Conservation (phyloP, 2,797 vertebrate genomes). For the Bufotes viridis region DNA sequence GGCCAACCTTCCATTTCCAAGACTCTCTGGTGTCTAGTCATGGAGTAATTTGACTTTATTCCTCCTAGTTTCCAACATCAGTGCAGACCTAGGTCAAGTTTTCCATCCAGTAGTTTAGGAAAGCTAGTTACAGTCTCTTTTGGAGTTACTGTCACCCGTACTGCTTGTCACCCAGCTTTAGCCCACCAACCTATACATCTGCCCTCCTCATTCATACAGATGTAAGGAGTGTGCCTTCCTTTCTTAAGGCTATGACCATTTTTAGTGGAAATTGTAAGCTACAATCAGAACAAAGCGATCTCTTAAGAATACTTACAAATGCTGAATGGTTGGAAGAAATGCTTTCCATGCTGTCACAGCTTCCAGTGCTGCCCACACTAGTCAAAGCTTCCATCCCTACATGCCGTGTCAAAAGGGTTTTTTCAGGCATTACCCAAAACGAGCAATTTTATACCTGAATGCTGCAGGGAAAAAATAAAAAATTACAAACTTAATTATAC, state of each 20-base stretch:
- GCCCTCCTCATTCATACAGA: neutral
- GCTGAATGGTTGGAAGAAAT: conserved; percentile 76
- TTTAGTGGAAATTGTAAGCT: neutral
- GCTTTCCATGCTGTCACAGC: conserved; percentile 86
- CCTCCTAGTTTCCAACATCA: too few species aligned
- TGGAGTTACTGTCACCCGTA: too few species aligned
- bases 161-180: too few species aligned
- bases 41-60: too few species aligned
- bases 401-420: conserved; percentile 81
- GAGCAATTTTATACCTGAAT: neutral
- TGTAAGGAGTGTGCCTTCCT: neutral
- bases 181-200: too few species aligned
- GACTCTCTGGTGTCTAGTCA: too few species aligned
- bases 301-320: conserved; percentile 69
- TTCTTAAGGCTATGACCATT: neutral
- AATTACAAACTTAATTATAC: neutral
- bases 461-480: neutral
- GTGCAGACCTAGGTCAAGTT: too few species aligned
- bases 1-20: too few species aligned
- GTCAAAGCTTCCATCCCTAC: conserved; percentile 72
- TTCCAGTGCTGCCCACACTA: conserved; percentile 76
- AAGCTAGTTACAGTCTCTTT: too few species aligned
- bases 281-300: neutral
- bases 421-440: conserved; percentile 83
- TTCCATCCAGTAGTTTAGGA: too few species aligned